These are phyloP conservation scores for Lipotes vexillifer DNA, from an alignment of 2,113 vertebrate genomes.

Conservation along the genomic window DNA sequence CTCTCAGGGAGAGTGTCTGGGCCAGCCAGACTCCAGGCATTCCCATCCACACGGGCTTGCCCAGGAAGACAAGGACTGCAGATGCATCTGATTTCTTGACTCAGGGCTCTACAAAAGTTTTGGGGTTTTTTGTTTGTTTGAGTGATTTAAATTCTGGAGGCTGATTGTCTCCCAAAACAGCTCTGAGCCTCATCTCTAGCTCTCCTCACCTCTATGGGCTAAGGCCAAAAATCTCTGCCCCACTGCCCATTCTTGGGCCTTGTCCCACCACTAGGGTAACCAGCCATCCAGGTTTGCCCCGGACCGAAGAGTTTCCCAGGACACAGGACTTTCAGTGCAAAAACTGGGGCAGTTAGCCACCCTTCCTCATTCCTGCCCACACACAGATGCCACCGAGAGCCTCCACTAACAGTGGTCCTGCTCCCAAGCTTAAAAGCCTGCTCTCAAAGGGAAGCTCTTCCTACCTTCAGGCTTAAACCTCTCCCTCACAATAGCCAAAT, in stretches of 20 bases:
- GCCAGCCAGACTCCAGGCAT: background rate
- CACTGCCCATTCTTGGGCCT: background rate
- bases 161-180: background rate
- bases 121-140: background rate
- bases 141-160: slow-evolving; percentile 25
- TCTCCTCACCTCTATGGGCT: background rate
- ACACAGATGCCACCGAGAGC: background rate
- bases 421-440: background rate
- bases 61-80: background rate
- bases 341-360: background rate
- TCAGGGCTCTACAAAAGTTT: background rate
- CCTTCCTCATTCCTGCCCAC: background rate
- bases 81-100: background rate
- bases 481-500: background rate
- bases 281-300: background rate
- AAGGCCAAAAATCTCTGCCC: background rate
- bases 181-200: background rate
- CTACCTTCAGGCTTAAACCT: background rate
- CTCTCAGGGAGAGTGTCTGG: background rate
- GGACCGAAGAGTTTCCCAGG: background rate
- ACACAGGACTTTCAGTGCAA: background rate
- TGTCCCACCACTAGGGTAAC: background rate
- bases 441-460: background rate
- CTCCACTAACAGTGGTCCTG: background rate
- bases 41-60: background rate